Evolutionary conservation across 1,140 invertebrate genomes (phyloP), one percentile per base, ranked within the genome.

Genomic region (Lepidostoma basale): DNA sequence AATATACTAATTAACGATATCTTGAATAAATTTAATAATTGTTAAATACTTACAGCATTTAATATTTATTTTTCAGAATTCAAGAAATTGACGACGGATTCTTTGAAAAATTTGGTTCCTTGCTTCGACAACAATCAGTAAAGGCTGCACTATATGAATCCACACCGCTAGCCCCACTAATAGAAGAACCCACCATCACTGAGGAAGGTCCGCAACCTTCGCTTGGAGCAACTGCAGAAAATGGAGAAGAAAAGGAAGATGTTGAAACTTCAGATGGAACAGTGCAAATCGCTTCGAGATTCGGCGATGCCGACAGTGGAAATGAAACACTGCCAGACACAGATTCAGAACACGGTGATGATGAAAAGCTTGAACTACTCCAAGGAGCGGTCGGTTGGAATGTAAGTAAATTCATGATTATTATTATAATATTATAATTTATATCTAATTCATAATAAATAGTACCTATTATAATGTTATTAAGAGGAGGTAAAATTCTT

Each of bases 51-150:
- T 73, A 22, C 1, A 59, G 70, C 74, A 47, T 47, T 47, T 47
- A 23, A 12, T 33, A 77, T 75, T 52, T 73, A 72, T 76, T 71
- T 85, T 80, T 22, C 82, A 91, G 90, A 80, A 85, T 92, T 63
- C 90, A 91, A 80, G 88, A 91, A 80, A 82, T 89, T 3, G 90
- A 93, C 77, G 89, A 88, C 71, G 87, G 90, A 28, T 93, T 92
- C 75, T 93, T 93, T 75, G 91, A 93, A 75, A 90, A 88, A 70
- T 90, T 92, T 74, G 90, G 91, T 0, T 89, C 88, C 0, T 78
- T 91, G 12, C 76, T 92, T 26, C 87, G 87, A n/a, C 88, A 91
- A 76, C 86, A 85, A 44, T 86, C 83, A 8, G 78, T 80, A 62
- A 81, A 79, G 28, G 84, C 85, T 5, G 85, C 84, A 8, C 66